Conservation (phyloP, 2,113 vertebrate species). For the Ceyx margarethae region DNA sequence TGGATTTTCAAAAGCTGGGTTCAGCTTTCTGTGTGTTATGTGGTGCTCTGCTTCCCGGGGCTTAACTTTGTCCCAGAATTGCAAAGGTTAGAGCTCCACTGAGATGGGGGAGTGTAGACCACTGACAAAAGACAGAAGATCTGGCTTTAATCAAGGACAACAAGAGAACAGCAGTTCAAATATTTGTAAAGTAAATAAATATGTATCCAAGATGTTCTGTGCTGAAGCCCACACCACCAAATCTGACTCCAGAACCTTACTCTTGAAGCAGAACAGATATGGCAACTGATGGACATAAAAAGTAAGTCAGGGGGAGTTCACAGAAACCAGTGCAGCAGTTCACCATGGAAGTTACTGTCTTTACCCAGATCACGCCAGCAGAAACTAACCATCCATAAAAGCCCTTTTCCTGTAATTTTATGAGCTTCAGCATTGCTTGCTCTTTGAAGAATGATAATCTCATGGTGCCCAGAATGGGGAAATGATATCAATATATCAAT, state of each 20-base stretch:
- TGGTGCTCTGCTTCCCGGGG: background rate
- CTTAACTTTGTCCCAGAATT: background rate
- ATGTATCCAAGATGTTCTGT: background rate
- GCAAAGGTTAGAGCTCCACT: background rate
- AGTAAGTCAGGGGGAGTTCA: too few species aligned
- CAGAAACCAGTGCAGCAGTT: too few species aligned
- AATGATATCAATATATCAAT: background rate
- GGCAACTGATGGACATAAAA: too few species aligned
- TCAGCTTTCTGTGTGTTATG: background rate
- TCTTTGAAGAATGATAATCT: background rate
- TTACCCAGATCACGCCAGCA: background rate
- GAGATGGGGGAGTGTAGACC: fast-evolving
- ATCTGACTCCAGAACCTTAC: too few species aligned
- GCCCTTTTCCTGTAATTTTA: background rate
- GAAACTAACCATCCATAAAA: background rate
- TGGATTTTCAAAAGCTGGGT: background rate
- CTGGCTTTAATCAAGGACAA: background rate
- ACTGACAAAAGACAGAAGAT: background rate
- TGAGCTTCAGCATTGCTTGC: background rate
- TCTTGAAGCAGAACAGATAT: too few species aligned
- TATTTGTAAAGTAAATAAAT: background rate
- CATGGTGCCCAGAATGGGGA: background rate
- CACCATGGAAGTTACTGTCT: background rate
- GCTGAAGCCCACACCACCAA: background rate
- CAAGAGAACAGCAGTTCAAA: background rate